Conservation (phyloP, 2,113 vertebrate genomes). For the Trichomycterus rosablanca region DNA sequence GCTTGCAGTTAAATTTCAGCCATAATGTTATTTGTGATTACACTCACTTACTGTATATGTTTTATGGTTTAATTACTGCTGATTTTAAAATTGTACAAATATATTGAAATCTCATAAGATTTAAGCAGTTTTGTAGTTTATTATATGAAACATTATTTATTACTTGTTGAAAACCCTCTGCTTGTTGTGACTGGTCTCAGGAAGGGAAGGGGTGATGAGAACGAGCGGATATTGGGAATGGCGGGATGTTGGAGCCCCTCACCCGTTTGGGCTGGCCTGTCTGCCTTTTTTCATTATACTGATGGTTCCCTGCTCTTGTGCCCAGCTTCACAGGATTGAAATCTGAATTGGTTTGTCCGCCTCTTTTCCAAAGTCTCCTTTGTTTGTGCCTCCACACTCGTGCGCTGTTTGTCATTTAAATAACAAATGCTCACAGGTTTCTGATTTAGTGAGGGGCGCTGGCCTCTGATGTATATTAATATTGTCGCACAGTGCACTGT, state of each 20-base stretch:
- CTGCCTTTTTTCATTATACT: conserved; percentile 70
- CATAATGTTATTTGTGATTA: neutral
- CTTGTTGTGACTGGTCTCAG: neutral
- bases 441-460: conserved; percentile 72
- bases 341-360: conserved; percentile 72
- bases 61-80: neutral
- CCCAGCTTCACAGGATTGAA: conserved; percentile 62
- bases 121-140: neutral
- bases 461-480: conserved; percentile 77
- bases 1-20: too few species aligned
- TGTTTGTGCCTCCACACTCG: conserved; percentile 43
- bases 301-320: conserved; percentile 54
- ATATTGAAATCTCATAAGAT: neutral
- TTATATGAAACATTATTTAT: neutral
- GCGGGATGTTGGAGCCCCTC: conserved; percentile 38
- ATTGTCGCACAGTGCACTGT: conserved; percentile 63
- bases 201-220: conserved; percentile 34
- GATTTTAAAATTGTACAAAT: neutral
- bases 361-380: conserved; percentile 52
- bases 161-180: conserved; percentile 14
- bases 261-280: conserved; percentile 45
- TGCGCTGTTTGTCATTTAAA: conserved; percentile 74
- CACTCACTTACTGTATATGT: neutral
- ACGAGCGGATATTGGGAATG: conserved; percentile 36
- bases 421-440: conserved; percentile 70